Conservation (phyloP, 2,888 invertebrate genomes). For the Apamea sordens region DNA sequence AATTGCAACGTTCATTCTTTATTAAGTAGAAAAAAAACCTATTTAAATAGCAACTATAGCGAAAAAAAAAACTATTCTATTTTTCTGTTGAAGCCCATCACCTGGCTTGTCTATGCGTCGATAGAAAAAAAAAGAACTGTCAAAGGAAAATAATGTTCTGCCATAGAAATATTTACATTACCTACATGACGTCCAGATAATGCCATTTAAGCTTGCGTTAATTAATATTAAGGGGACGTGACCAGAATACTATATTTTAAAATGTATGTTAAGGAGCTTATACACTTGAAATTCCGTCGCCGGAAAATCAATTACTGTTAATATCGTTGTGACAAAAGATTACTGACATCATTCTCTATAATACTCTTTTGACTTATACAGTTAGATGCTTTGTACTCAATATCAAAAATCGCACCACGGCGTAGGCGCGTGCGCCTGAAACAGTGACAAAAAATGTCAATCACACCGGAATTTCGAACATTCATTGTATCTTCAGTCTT, state of each 20-base stretch:
- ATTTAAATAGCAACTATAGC: not conserved
- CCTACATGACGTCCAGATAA: conserved; percentile 21
- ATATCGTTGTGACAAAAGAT: not conserved
- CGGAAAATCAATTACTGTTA: too few relatives aligned
- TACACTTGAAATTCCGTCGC: not conserved
- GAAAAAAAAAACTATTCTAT: not conserved
- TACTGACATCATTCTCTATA: not conserved
- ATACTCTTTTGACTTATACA: not conserved
- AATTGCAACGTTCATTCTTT: not conserved
- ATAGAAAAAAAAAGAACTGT: conserved; percentile 19
- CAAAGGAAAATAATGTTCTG: conserved; percentile 16
- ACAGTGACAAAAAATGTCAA: not conserved
- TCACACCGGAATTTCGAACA: not conserved
- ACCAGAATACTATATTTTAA: conserved; percentile 11
- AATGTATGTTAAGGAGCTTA: conserved; percentile 8
- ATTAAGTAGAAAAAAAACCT: not conserved
- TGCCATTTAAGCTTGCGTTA: conserved; percentile 28
- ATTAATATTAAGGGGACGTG: conserved; percentile 45
- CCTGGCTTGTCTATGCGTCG: conserved; percentile 1
- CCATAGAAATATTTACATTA: conserved; percentile 25
- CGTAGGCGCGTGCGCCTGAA: not conserved
- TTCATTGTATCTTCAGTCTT: not conserved
- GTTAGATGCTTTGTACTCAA: not conserved
- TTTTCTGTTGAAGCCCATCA: conserved; percentile 9
- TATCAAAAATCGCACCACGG: not conserved